phyloP scores from a whole-genome alignment of 2,797 vertebrate genomes.

The Scolopax bukidnonensis region DNA sequence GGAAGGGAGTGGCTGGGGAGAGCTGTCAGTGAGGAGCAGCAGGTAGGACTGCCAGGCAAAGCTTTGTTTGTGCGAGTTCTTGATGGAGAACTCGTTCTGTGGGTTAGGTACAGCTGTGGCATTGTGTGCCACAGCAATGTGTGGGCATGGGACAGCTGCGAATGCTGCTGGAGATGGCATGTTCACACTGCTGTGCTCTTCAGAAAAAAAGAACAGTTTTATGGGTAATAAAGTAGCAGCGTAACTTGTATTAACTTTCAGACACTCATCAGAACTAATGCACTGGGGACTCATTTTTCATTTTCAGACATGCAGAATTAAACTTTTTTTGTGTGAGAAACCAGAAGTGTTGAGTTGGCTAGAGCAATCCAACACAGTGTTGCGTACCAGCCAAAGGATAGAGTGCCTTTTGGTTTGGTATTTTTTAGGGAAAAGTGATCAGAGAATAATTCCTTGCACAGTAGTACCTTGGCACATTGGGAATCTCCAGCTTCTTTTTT shows the following conservation, averaged over 20 bases:
- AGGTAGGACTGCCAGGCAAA: not conserved
- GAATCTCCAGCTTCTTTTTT: not conserved
- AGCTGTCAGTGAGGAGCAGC: not conserved
- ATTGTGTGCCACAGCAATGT: too few relatives aligned
- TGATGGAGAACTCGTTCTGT: not conserved
- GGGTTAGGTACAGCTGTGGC: not conserved
- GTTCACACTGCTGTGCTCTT: not conserved
- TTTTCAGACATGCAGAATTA: not conserved
- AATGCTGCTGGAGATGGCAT: not conserved
- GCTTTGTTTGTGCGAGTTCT: not conserved
- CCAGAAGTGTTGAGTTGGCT: not conserved
- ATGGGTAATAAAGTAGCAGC: not conserved
- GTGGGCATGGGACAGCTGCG: accelerated
- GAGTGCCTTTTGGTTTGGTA: not conserved
- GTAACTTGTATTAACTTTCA: not conserved
- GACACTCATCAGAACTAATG: not conserved
- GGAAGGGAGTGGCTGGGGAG: not conserved
- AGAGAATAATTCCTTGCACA: not conserved
- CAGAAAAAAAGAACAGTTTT: not conserved
- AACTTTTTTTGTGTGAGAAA: not conserved
- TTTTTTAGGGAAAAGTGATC: not conserved
- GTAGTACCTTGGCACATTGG: not conserved
- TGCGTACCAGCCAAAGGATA: not conserved
- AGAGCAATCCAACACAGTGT: not conserved
- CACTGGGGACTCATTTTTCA: not conserved